Percentiles rank a stretch among this genome's conserved stretches.
Conservation (phyloP, 1,140 invertebrate species). For the Conus ventricosus region DNA sequence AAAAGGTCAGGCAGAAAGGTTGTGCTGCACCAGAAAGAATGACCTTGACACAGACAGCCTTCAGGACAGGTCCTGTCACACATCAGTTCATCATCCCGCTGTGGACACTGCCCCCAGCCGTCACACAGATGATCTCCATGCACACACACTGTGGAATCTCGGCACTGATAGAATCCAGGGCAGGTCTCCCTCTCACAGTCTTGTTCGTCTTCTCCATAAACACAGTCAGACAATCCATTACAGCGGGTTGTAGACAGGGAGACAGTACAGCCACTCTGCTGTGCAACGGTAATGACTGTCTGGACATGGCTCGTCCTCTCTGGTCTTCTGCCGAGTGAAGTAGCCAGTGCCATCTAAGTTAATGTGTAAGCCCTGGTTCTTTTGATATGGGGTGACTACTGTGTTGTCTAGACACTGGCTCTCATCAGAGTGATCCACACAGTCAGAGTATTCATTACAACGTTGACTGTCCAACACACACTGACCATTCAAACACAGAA, state of each 20-base stretch:
- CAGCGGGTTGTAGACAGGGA: conserved; percentile 33
- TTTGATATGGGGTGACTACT: no score
- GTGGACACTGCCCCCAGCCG: conserved; percentile 33
- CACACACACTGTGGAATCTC: neutral
- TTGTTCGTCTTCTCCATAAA: neutral
- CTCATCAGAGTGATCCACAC: no score
- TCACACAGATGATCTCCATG: neutral
- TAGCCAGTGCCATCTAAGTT: no score
- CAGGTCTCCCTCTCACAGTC: neutral
- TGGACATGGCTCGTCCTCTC: no score
- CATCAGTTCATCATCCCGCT: neutral
- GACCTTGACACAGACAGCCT: neutral
- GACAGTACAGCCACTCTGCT: neutral
- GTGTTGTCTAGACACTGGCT: no score
- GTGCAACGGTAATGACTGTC: no score
- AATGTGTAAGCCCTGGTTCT: no score
- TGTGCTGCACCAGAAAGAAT: neutral
- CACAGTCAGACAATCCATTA: conserved; percentile 38
- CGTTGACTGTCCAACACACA: no score
- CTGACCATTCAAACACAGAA: no score
- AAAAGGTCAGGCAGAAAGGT: neutral
- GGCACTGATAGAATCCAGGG: neutral
- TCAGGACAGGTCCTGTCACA: neutral
- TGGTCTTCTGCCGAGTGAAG: no score
- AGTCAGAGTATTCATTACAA: no score